Evolutionary conservation across 2,113 vertebrate species (phyloP).

Genomic region (Condylura cristata): DNA sequence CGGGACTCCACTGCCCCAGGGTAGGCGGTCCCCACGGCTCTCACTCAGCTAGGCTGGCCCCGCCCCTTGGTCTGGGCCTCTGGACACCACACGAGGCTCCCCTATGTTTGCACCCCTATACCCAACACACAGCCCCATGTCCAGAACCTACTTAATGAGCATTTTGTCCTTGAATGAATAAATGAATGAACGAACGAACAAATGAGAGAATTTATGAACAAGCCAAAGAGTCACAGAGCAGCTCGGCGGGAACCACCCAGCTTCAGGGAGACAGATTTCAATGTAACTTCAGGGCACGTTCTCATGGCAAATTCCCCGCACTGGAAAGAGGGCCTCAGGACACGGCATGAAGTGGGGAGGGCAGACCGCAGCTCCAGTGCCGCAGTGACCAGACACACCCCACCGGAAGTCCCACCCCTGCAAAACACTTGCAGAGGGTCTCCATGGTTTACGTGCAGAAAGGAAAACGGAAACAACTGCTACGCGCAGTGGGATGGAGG

Average conservation of each 20-base stretch:
- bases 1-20: neutral
- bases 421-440: neutral
- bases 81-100: fast-evolving
- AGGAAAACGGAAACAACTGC: neutral
- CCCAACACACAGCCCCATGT: fast-evolving
- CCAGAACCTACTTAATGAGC: neutral
- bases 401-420: neutral
- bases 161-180: neutral
- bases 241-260: neutral
- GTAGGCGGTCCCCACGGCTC: neutral
- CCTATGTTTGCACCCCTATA: neutral
- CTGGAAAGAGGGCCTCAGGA: neutral
- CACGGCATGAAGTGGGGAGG: fast-evolving
- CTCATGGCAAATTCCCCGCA: fast-evolving
- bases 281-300: neutral
- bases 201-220: neutral
- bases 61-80: neutral
- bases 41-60: neutral
- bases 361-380: neutral
- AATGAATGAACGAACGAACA: neutral
- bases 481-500: fast-evolving
- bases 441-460: neutral
- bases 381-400: neutral
- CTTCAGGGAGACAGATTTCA: neutral
- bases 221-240: neutral